phyloP scores from a whole-genome alignment of 2,797 vertebrate species.

The Hypotaenidia philippensis region DNA sequence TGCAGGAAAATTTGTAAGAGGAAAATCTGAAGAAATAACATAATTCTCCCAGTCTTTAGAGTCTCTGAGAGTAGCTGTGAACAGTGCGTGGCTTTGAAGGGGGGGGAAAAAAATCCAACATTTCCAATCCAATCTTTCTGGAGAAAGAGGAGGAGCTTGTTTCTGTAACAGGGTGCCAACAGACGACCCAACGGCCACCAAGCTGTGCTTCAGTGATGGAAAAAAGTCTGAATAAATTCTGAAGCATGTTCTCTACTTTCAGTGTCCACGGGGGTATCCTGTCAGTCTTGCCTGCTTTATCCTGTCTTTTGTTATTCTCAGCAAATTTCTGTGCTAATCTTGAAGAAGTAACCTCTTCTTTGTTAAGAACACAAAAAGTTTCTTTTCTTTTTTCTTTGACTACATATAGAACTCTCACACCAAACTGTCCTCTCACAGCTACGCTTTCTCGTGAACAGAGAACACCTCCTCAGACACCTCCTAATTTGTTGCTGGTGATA shows the following conservation, averaged over 20 bases:
- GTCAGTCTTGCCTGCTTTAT: neutral
- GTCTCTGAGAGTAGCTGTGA: neutral
- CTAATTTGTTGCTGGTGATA: neutral
- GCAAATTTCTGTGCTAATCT: neutral
- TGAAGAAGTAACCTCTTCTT: neutral
- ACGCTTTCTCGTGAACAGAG: neutral
- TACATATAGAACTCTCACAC: neutral
- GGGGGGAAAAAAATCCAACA: neutral
- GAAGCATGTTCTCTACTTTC: rapidly evolving
- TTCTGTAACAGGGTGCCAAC: neutral
- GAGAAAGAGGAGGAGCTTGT: neutral
- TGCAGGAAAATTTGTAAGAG: slow-evolving; percentile 42
- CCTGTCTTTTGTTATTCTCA: neutral
- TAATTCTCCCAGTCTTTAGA: neutral
- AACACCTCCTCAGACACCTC: slow-evolving; percentile 20
- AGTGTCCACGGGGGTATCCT: neutral
- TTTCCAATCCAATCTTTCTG: no score
- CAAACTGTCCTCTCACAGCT: neutral
- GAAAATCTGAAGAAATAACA: slow-evolving; percentile 16
- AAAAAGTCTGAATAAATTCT: neutral
- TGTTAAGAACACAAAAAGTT: neutral
- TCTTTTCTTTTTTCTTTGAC: neutral
- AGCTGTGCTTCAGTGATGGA: neutral
- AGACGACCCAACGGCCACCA: neutral
- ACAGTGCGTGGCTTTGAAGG: neutral